Conservation (phyloP, 2,888 invertebrate genomes). For the Atethmia centrago region DNA sequence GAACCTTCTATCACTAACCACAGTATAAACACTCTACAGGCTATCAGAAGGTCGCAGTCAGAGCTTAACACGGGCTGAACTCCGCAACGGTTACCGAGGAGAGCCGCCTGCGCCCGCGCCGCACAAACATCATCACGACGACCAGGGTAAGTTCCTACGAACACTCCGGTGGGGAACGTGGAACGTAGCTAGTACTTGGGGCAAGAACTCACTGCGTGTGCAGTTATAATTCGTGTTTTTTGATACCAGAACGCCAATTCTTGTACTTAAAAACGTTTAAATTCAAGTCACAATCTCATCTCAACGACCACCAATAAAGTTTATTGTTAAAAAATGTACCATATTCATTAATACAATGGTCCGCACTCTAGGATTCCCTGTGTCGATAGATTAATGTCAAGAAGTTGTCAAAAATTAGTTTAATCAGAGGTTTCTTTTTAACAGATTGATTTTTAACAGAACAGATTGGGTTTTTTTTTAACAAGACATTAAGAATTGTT, state of each 20-base stretch:
- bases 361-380: no score
- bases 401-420: background rate
- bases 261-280: background rate
- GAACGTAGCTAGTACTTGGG: background rate
- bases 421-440: background rate
- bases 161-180: background rate
- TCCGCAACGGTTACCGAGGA: constrained; percentile 80
- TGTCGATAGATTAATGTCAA: background rate
- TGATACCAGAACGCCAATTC: background rate
- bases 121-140: constrained; percentile 81
- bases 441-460: no score
- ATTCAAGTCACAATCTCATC: background rate
- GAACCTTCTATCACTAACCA: background rate
- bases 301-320: background rate
- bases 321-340: no score
- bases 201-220: background rate
- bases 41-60: constrained; percentile 85
- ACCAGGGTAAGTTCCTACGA: constrained; percentile 79
- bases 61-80: constrained; percentile 84
- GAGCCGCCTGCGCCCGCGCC: constrained; percentile 59
- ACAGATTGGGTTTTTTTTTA: no score
- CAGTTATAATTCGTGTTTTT: background rate
- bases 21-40: constrained; percentile 64
- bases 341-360: no score
- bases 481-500: background rate